Evolutionary conservation across 1,140 invertebrate species (phyloP), one percentile per base, ranked within the genome.

Genomic region (Musca domestica): DNA sequence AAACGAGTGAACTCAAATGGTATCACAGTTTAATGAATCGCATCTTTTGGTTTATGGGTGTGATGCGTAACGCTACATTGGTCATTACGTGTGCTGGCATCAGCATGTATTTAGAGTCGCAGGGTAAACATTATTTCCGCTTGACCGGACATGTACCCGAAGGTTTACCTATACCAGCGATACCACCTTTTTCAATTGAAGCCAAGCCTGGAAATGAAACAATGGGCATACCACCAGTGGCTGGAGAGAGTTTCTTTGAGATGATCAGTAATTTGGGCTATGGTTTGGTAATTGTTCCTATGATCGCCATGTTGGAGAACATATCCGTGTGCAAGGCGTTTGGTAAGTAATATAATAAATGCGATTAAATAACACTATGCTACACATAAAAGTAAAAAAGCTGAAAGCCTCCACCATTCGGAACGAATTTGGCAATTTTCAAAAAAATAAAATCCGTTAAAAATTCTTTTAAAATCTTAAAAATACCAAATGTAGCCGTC

Each of bases 321-420:
- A 91, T 94, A 64, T 89, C 92, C 6, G 91, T 94, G 64, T 94
- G 91, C 78, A 94, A 94, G 83, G 91, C 91, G 4, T 77, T 80
- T 86, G 88, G 69, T 70, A 56, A 70, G 71, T 68, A 52, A 3
- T 19, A 25, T 9, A 30, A 30, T 12, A 19, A 47, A n/a, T n/a
- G n/a, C n/a, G n/a, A n/a, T n/a, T n/a, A n/a, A n/a, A n/a, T n/a
- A n/a, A n/a, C n/a, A n/a, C n/a, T n/a, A n/a, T n/a, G n/a, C n/a
- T n/a, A n/a, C n/a, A n/a, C n/a, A n/a, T n/a, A n/a, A n/a, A n/a
- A n/a, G n/a, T n/a, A n/a, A n/a, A n/a, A n/a, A n/a, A n/a, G n/a
- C n/a, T n/a, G n/a, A n/a, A n/a, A n/a, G n/a, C n/a, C n/a, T n/a
- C n/a, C n/a, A n/a, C n/a, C n/a, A n/a, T n/a, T n/a, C n/a, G n/a